Base-by-base conservation (phyloP, 2,797 vertebrate genomes). In the Streptopelia turtur region DNA sequence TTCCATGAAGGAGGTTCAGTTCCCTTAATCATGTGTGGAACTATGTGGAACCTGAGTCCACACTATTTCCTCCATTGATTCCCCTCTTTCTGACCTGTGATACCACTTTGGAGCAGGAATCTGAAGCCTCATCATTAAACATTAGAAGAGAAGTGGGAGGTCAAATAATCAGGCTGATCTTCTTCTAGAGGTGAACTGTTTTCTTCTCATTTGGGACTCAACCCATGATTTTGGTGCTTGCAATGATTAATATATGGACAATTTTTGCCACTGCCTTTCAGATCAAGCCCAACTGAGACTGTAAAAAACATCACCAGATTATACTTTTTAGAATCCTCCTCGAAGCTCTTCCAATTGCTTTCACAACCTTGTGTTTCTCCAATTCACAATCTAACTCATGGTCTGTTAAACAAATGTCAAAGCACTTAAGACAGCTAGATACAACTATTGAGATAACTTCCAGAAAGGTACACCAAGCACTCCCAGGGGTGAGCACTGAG, bases 321-420 rank as follows among this genome's bases (percentile, higher is more conserved):
- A 43, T 15, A 61, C 27, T 5, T 71, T 87, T 78, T 30, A 50
- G 16, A 93, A 87, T 61, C 27, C 18, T 65, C 33, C n/a, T 4
- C 17, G 65, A 64, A 87, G 33, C 9, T 66, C 74, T 52, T 77
- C 10, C 37, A 71, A 8, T 23, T 77, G 23, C 41, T 89, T 90
- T 83, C 59, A 63, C 93, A 79, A 47, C 25, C 22, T 41, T 17
- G 23, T 33, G 57, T 22, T 37, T 41, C 18, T 83, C 43, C 60
- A 83, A 45, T 57, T 72, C 43, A 74, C 0, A 0, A 33, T 43
- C 21, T 69, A 75, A 27, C 47, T 65, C 30, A 53, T 0, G 2
- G 41, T 60, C 53, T 47, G 59, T 55, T 63, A 92, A 83, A 72
- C 28, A 75, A 83, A 49, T n/a, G 41, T 45, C 86, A 83, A 87